Evolutionary conservation across 2,797 vertebrate genomes (phyloP).

Genomic region (Valencia hispanica): DNA sequence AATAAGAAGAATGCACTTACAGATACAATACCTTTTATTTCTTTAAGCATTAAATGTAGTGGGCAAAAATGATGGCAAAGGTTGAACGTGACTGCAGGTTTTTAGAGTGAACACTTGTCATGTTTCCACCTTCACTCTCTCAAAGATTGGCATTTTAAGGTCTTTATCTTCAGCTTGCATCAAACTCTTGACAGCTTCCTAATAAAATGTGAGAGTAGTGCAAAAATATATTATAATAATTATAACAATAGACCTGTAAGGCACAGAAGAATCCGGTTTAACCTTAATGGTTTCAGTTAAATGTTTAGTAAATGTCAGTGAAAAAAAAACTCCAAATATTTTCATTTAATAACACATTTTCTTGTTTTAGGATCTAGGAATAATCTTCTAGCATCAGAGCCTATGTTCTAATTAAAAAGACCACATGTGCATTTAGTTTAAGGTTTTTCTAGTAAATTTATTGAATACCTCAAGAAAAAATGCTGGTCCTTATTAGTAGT

Average conservation of each 20-base stretch:
- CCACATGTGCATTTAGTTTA: constrained; percentile 29
- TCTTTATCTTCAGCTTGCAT: constrained; percentile 18
- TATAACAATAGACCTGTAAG: background rate
- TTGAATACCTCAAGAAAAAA: constrained; percentile 37
- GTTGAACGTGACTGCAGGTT: constrained; percentile 13
- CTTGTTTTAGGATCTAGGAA: constrained; percentile 4
- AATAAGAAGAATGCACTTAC: background rate
- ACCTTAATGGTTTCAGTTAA: background rate
- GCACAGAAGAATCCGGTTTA: background rate
- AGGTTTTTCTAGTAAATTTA: constrained; percentile 12
- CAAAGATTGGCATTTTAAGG: constrained; percentile 31
- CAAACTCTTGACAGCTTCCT: constrained; percentile 29
- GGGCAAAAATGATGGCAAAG: background rate
- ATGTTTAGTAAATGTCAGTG: background rate
- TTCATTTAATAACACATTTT: background rate
- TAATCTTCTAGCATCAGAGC: background rate
- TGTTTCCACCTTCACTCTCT: constrained; percentile 26
- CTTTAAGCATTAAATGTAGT: background rate
- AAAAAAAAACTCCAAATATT: background rate
- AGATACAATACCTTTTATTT: background rate
- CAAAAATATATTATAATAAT: no score
- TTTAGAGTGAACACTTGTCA: constrained; percentile 7
- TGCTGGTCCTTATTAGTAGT: constrained; percentile 40
- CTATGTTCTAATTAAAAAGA: constrained; percentile 27
- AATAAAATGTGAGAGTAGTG: constrained; percentile 20